phyloP scores from a whole-genome alignment of 2,888 invertebrate genomes.

The Metacarcinus magister region DNA sequence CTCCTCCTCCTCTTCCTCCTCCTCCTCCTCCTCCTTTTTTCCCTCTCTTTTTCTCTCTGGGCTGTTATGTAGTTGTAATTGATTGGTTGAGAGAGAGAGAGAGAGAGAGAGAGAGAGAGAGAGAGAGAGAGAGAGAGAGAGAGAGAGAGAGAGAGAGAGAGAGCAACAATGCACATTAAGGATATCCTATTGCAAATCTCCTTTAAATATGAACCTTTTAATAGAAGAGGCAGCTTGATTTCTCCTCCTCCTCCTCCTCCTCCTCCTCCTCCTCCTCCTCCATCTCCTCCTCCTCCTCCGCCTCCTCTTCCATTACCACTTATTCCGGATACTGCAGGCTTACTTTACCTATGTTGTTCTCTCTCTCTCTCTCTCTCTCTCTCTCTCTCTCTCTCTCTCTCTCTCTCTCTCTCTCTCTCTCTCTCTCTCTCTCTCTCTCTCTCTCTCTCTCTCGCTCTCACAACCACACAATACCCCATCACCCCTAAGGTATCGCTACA shows the following conservation, averaged over 20 bases:
- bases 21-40: too few species aligned
- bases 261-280: slow-evolving; percentile 19
- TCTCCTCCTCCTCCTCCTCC: slow-evolving; percentile 5
- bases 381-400: slow-evolving; percentile 18
- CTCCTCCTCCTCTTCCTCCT: too few species aligned
- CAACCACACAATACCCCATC: not conserved
- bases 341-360: not conserved
- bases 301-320: not conserved
- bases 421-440: slow-evolving; percentile 63
- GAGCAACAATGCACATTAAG: not conserved
- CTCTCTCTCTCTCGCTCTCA: slow-evolving; percentile 32
- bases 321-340: not conserved
- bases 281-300: slow-evolving; percentile 17
- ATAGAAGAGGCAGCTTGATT: slow-evolving; percentile 33
- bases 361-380: slow-evolving; percentile 8
- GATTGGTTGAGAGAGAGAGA: not conserved
- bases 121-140: not conserved
- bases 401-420: slow-evolving; percentile 57
- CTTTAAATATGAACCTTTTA: not conserved
- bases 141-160: too few species aligned
- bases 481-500: not conserved
- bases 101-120: not conserved
- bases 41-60: too few species aligned
- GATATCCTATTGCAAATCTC: slow-evolving; percentile 19
- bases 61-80: not conserved